Evolutionary conservation across 2,113 vertebrate genomes (phyloP), one percentile per base, ranked within the genome.

Genomic region (Falco punctatus): DNA sequence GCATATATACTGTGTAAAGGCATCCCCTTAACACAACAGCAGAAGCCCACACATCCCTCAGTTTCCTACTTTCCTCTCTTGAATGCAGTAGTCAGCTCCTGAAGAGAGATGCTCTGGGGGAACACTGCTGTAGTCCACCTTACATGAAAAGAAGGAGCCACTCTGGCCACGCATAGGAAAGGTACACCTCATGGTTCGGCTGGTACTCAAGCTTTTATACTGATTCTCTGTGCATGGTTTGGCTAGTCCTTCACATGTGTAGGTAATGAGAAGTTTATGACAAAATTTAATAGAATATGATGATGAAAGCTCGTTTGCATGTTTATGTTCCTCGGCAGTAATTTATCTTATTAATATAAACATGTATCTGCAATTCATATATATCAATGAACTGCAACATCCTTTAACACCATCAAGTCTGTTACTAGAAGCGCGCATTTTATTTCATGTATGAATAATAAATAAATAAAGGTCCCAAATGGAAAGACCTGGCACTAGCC

Each of bases 101-200:
- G 22, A 73, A 65, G 58, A 89, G 86, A 70, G 12, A 32, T 13
- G 11, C 51, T 66, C 73, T 23, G 35, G 46, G 17, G 32, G 16
- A 92, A 59, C 38, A 15, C 26, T 16, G 9, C 48, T 24, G 32
- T 18, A 26, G 23, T 12, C 44, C 11, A 21, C 12, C 38, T 70
- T 6, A 10, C 2, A 2, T 2, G 26, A 48, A 38, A 27, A 27
- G 40, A 32, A 64, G 11, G 9, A 81, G 19, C 23, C 11, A 9
- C 66, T 35, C 55, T 13, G 42, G 44, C 0, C 0, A 40, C 10
- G 20, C 22, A 44, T 1, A 66, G 32, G 46, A 35, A 70, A 88
- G 44, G 15, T 7, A 44, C 14, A 21, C 6, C 30, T 62, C 61
- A 6, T 2, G 11, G 38, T 88, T 33, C 67, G 38, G 13, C 69